Conservation (phyloP, 2,797 vertebrate species). For the Phylloscopus collybita region DNA sequence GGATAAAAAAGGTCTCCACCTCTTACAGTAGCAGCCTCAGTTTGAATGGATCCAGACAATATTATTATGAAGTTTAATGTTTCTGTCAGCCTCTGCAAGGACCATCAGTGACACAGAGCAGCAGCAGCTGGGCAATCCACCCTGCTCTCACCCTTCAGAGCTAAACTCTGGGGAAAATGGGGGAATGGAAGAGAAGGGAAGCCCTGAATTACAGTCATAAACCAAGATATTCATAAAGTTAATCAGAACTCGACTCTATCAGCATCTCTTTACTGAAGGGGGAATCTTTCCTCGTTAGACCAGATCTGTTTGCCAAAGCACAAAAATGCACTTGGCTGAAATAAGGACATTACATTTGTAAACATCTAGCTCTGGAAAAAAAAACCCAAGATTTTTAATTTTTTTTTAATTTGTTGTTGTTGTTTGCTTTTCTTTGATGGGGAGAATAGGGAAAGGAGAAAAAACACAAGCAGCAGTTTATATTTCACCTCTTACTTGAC, state of each 20-base stretch:
- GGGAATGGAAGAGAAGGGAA: background rate
- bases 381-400: accelerated
- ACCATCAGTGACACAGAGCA: background rate
- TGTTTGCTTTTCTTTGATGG: background rate
- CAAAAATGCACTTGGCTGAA: background rate
- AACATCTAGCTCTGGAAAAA: background rate
- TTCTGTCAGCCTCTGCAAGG: background rate
- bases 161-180: background rate
- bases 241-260: accelerated
- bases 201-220: background rate
- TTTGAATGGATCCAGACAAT: background rate
- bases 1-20: background rate
- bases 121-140: background rate
- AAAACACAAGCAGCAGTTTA: background rate
- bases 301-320: background rate
- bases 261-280: background rate
- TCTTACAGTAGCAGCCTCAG: background rate
- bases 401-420: too few species aligned
- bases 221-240: background rate
- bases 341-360: background rate
- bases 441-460: background rate
- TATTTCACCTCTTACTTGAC: background rate
- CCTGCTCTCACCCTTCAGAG: background rate
- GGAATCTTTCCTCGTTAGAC: background rate
- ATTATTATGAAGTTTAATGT: background rate